Percentiles rank a stretch among this genome's conserved stretches.
Conservation (phyloP, 2,113 vertebrate genomes). For the Stomatorhinus ivindoensis region DNA sequence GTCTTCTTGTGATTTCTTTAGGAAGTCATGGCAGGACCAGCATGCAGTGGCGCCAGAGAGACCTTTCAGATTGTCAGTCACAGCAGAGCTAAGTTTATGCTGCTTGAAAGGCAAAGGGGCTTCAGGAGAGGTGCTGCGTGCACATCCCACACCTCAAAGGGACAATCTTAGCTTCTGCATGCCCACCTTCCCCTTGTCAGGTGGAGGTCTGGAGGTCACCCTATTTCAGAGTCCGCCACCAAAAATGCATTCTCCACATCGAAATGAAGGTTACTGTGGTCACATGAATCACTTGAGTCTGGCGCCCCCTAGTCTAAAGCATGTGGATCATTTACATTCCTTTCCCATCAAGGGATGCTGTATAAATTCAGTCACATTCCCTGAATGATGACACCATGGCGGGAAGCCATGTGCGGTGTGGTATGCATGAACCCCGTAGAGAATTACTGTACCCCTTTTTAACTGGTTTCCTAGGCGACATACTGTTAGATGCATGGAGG, state of each 20-base stretch:
- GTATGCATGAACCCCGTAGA: not conserved
- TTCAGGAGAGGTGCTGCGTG: not conserved
- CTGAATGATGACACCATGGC: not conserved
- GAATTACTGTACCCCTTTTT: not conserved
- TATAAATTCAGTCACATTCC: not conserved
- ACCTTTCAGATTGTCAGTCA: not conserved
- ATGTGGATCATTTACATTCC: not conserved
- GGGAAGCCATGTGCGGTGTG: not conserved
- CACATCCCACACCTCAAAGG: not conserved
- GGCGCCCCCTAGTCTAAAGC: not conserved
- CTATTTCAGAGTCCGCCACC: not conserved
- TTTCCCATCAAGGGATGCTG: not conserved
- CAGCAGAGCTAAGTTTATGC: not conserved
- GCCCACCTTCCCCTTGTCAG: not conserved
- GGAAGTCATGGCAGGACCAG: not conserved
- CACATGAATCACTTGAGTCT: not conserved
- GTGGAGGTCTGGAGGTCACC: not conserved
- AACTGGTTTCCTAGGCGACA: conserved; percentile 5
- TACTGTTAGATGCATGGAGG: not conserved
- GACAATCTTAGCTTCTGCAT: not conserved
- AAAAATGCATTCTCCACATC: not conserved
- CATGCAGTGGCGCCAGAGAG: not conserved
- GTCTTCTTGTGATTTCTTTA: not conserved
- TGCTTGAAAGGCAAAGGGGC: not conserved
- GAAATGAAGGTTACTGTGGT: not conserved